These are phyloP conservation scores for Clarias laeviceps DNA, from an alignment of 2,797 vertebrate species.

Conservation along the genomic window DNA sequence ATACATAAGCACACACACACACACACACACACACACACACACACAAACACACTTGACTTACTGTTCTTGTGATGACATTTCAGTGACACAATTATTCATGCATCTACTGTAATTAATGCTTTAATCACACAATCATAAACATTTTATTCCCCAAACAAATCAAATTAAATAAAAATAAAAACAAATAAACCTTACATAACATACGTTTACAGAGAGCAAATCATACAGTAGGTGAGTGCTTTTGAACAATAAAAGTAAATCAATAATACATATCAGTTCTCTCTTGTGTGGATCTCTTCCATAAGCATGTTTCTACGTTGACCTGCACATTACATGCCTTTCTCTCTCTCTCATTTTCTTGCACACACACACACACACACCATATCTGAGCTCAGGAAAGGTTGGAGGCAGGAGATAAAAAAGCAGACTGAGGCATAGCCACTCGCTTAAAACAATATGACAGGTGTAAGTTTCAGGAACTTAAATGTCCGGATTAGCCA, in stretches of 20 bases:
- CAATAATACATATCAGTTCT: not conserved
- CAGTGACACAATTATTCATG: too few relatives aligned
- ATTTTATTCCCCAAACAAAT: not conserved
- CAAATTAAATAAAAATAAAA: conserved; percentile 1
- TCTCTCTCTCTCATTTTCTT: not conserved
- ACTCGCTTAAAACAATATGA: conserved; percentile 83
- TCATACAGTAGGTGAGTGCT: not conserved
- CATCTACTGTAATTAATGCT: too few relatives aligned
- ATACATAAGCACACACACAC: not conserved
- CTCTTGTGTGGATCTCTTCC: not conserved
- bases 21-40: not conserved
- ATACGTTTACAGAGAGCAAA: not conserved
- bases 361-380: conserved; percentile 3
- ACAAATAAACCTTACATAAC: not conserved
- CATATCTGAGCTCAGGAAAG: conserved; percentile 31
- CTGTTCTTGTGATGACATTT: too few relatives aligned
- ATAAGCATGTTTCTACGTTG: not conserved
- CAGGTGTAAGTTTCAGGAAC: conserved; percentile 98
- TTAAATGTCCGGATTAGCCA: conserved; percentile 97
- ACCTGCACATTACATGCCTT: conserved; percentile 13
- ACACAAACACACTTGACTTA: conserved; percentile 6
- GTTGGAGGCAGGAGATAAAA: conserved; percentile 39
- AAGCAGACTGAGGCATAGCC: conserved; percentile 64
- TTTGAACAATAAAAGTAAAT: not conserved
- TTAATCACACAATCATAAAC: conserved; percentile 21